Conservation (phyloP, 2,888 invertebrate genomes). For the Leucophora obtusa region DNA sequence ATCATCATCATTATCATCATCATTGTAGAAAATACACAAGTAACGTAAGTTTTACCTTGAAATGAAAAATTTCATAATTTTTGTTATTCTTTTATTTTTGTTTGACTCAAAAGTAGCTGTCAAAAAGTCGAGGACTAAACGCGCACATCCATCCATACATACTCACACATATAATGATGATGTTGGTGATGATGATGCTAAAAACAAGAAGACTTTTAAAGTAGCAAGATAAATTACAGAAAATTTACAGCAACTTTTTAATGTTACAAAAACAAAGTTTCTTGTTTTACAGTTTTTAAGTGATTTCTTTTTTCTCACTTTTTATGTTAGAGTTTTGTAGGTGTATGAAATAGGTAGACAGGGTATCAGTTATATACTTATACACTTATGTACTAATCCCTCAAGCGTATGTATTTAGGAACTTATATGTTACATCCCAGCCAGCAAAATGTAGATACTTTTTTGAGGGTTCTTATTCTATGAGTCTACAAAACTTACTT, state of each 20-base stretch:
- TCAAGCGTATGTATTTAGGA: too few species aligned
- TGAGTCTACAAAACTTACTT: too few species aligned
- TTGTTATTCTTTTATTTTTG: not conserved
- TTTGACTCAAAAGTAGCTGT: slow-evolving; percentile 1
- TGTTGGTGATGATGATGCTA: not conserved
- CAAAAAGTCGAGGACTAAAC: not conserved
- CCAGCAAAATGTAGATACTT: too few species aligned
- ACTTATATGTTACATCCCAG: too few species aligned
- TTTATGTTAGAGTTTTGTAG: not conserved
- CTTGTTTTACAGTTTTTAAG: not conserved
- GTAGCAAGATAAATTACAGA: slow-evolving; percentile 17
- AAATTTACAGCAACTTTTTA: slow-evolving; percentile 11
- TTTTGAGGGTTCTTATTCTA: too few species aligned
- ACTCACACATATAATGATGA: not conserved
- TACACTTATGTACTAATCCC: too few species aligned
- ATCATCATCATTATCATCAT: not conserved
- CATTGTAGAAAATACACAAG: not conserved
- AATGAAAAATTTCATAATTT: slow-evolving; percentile 16
- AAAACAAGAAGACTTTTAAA: slow-evolving; percentile 1
- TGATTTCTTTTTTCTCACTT: not conserved
- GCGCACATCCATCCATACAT: not conserved
- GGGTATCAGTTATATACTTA: not conserved
- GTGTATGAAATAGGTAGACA: not conserved
- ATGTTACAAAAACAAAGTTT: slow-evolving; percentile 1
- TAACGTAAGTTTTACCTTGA: not conserved